phyloP scores from a whole-genome alignment of 2,888 invertebrate genomes.

The Cantharis nigra region DNA sequence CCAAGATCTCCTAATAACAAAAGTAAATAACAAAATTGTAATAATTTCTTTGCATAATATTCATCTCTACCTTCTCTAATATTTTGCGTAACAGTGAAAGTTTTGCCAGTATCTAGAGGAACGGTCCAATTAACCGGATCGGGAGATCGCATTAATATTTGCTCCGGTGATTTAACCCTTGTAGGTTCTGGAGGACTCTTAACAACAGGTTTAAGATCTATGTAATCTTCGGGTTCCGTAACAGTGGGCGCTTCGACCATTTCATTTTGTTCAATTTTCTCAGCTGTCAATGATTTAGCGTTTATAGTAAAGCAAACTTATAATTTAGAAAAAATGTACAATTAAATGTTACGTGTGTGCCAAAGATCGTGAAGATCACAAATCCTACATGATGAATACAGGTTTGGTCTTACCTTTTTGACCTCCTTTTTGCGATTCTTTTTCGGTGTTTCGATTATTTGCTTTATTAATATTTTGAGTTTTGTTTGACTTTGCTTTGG shows the following conservation, averaged over 20 bases:
- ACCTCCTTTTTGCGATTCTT: constrained; percentile 49
- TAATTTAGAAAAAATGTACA: neutral
- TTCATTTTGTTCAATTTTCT: constrained; percentile 37
- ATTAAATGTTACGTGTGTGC: constrained; percentile 47
- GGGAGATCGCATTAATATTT: constrained; percentile 89
- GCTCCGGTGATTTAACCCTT: constrained; percentile 90
- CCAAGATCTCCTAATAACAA: constrained; percentile 68
- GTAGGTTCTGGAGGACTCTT: constrained; percentile 94
- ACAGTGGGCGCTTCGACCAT: constrained; percentile 56
- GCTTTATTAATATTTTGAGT: constrained; percentile 47
- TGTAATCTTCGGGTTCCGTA: constrained; percentile 46
- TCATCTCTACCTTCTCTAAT: constrained; percentile 72
- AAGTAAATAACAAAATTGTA: neutral
- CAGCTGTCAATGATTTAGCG: constrained; percentile 22
- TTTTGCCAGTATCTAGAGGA: constrained; percentile 90
- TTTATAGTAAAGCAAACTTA: constrained; percentile 6
- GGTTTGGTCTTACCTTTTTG: constrained; percentile 42
- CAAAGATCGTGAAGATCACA: constrained; percentile 50
- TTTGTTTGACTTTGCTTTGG: constrained; percentile 52
- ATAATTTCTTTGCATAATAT: neutral
- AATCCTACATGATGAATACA: constrained; percentile 26
- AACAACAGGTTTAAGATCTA: constrained; percentile 72
- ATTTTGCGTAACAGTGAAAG: constrained; percentile 91
- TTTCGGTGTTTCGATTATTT: constrained; percentile 48
- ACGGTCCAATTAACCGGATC: constrained; percentile 96